Conservation (phyloP, 2,113 vertebrate genomes). For the Prunella fulvescens region DNA sequence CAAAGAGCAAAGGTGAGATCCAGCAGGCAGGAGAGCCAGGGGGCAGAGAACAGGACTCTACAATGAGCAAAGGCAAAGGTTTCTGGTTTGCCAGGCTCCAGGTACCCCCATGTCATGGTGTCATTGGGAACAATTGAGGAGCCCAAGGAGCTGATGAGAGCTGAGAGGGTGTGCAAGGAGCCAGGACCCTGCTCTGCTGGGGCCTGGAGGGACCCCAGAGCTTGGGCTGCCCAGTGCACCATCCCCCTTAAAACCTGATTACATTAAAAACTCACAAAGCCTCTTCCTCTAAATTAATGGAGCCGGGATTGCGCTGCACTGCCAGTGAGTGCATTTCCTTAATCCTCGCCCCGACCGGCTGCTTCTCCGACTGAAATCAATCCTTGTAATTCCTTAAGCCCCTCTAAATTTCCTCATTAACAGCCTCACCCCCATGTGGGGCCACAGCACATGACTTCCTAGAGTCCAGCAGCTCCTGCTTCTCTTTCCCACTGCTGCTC, state of each 20-base stretch:
- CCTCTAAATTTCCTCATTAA: conserved; percentile 55
- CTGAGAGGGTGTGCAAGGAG: background rate
- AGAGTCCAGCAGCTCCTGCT: background rate
- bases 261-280: conserved; percentile 24
- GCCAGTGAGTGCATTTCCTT: conserved; percentile 11
- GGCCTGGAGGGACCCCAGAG: background rate
- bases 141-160: background rate
- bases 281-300: conserved; percentile 42
- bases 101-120: background rate
- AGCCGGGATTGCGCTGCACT: background rate
- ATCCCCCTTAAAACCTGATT: conserved; percentile 44
- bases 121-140: background rate
- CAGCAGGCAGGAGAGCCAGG: background rate
- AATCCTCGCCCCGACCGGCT: conserved; percentile 24
- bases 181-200: background rate
- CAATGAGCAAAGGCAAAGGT: background rate
- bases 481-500: background rate
- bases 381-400: conserved; percentile 41
- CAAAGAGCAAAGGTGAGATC: background rate
- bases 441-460: background rate
- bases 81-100: background rate
- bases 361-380: conserved; percentile 47
- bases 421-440: background rate
- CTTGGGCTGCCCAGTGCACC: background rate
- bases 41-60: background rate